These are phyloP conservation scores for Brachyhypopomus gauderio DNA, from an alignment of 2,113 vertebrate genomes.

Conservation along the genomic window DNA sequence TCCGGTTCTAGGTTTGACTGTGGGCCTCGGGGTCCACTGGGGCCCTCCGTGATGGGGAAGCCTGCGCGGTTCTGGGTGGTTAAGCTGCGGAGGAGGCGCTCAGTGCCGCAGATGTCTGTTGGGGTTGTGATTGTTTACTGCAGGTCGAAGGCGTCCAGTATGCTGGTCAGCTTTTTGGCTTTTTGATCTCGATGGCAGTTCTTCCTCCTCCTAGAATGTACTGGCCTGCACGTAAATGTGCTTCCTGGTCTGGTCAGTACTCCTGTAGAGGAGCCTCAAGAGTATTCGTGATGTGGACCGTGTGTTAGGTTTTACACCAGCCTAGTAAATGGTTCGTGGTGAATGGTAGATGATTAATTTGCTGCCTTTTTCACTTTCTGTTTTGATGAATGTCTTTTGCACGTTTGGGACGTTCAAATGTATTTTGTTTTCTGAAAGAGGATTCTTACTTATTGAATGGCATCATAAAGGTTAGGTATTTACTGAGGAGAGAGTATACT, in stretches of 20 bases:
- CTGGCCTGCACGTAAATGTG: neutral
- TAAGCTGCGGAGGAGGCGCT: neutral
- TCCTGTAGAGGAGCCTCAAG: neutral
- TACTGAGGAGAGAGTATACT: neutral
- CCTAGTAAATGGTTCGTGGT: neutral
- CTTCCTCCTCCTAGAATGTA: neutral
- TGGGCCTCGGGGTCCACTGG: neutral
- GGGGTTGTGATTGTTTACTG: conserved; percentile 3
- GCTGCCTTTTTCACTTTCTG: neutral
- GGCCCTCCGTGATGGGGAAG: too few species aligned
- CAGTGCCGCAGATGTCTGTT: neutral
- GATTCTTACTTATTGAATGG: neutral
- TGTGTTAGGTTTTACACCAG: neutral
- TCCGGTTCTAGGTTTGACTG: neutral
- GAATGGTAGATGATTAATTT: conserved; percentile 25
- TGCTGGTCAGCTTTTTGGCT: neutral
- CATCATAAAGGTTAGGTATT: neutral
- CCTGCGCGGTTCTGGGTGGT: neutral
- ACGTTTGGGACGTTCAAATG: neutral
- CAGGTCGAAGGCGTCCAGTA: conserved; percentile 37
- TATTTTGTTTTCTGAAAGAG: neutral
- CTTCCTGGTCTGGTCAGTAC: neutral
- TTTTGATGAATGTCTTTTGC: neutral
- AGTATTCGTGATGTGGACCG: conserved; percentile 14
- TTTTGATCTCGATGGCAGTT: neutral